These are phyloP conservation scores for Aelia acuminata DNA, from an alignment of 2,888 invertebrate genomes.

Conservation along the genomic window DNA sequence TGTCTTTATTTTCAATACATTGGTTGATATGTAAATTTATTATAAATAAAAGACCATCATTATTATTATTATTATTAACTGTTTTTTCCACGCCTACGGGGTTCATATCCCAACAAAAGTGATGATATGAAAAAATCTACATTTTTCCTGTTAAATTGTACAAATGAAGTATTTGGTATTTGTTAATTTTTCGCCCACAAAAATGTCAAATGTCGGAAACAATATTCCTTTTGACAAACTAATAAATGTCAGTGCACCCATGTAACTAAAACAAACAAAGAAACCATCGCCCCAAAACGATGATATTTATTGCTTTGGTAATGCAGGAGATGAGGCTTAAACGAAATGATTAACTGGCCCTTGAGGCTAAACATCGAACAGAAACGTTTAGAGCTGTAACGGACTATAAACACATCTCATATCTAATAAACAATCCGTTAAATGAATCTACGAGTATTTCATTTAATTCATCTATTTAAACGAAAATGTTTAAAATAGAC, in stretches of 20 bases:
- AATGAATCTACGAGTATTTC: neutral
- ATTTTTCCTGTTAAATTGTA: no score
- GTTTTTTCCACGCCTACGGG: no score
- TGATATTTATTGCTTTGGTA: neutral
- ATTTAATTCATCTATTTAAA: no score
- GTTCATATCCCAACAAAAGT: no score
- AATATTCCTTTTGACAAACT: neutral
- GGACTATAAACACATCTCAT: neutral
- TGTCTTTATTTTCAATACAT: no score
- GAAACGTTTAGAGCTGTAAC: neutral
- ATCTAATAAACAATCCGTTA: neutral
- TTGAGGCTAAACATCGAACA: slow-evolving; percentile 9
- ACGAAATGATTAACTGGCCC: neutral
- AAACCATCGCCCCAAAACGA: neutral
- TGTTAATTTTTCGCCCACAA: no score
- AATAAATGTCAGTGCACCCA: neutral
- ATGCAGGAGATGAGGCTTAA: neutral
- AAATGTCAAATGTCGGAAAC: neutral
- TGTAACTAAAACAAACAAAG: neutral
- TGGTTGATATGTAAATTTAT: no score
- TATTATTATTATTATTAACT: no score
- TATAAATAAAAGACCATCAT: no score
- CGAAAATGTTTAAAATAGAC: no score
- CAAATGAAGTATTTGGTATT: no score
- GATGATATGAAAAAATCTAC: no score